Base-by-base conservation (phyloP, 2,888 invertebrate genomes). In the Plagodis dolabraria region DNA sequence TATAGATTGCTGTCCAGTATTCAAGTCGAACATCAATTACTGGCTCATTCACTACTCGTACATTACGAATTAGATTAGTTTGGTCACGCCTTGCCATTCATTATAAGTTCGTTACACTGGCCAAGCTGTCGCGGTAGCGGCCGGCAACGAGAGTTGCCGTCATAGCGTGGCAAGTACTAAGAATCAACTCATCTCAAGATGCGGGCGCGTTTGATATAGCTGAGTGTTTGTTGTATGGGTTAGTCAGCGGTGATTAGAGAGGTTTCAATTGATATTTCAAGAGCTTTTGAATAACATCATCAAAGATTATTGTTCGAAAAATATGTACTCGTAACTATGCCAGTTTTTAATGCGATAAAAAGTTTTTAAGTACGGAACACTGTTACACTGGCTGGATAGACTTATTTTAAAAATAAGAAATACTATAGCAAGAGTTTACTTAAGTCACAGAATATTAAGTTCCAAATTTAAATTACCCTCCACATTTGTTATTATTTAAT, bases 21-120 rank as follows among this genome's bases (percentile, higher is more conserved):
- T 57, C 52, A 48, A 45, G 40, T 9, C n/a, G 22, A 22, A 38
- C 34, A 11, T 53, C 38, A 52, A 53, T 49, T 10, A 58, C 38
- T 46, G 42, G 7, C 11, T 53, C 53, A 45, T 53, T 49, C 8
- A 43, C 12, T 12, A 43, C 40, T 35, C n/a, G 42, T 47, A 47
- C 34, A 60, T 60, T 47, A 54, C 50, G 47, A 51, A 12, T 51
- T 46, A 48, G 48, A 60, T 60, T 47, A 53, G 56, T 58, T 51
- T 52, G 48, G 66, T 63, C 60, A 66, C 64, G 68, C 64, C 48
- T 62, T 52, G 44, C 8, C 43, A 22, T 44, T 54, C 34, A 47
- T 57, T 34, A 42, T 22, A 62, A 64, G 68, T 63, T 65, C 65
- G 42, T 64, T 64, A 61, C 51, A 47, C 60, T 60, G 60, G 35